phyloP scores from a whole-genome alignment of 2,797 vertebrate species.

The Tadarida brasiliensis region DNA sequence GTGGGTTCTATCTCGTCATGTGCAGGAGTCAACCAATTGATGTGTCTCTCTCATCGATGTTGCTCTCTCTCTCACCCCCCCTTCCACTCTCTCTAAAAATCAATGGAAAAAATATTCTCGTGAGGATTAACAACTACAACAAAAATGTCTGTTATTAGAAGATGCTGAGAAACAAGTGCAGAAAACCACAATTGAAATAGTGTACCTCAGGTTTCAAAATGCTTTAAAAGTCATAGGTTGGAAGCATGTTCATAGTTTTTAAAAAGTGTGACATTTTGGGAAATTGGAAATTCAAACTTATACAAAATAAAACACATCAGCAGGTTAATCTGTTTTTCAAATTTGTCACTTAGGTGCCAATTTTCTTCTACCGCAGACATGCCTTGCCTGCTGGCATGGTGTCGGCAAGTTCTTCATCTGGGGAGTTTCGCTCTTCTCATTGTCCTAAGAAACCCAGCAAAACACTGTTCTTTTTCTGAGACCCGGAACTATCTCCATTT shows the following conservation, averaged over 20 bases:
- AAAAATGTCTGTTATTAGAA: not conserved
- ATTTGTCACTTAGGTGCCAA: not conserved
- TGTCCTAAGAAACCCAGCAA: not conserved
- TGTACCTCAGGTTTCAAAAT: not conserved
- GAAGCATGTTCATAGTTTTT: not conserved
- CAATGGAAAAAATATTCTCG: no score
- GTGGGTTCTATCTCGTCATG: no score
- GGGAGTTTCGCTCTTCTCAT: not conserved
- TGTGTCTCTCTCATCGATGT: no score
- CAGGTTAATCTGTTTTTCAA: not conserved
- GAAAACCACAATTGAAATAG: not conserved
- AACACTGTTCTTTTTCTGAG: not conserved
- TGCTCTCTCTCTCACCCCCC: no score
- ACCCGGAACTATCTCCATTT: conserved; percentile 30
- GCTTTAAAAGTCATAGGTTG: not conserved
- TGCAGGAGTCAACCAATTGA: no score
- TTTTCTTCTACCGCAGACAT: conserved; percentile 29
- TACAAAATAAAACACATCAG: not conserved
- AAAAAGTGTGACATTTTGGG: not conserved
- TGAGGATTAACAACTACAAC: no score
- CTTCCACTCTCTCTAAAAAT: no score
- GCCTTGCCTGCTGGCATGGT: not conserved
- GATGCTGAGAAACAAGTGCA: conserved; percentile 1
- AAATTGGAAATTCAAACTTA: conserved; percentile 11
- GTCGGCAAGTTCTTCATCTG: not conserved